Evolutionary conservation across 2,888 invertebrate species (phyloP), one percentile per base, ranked within the genome.

Genomic region (Campoplex nolae): DNA sequence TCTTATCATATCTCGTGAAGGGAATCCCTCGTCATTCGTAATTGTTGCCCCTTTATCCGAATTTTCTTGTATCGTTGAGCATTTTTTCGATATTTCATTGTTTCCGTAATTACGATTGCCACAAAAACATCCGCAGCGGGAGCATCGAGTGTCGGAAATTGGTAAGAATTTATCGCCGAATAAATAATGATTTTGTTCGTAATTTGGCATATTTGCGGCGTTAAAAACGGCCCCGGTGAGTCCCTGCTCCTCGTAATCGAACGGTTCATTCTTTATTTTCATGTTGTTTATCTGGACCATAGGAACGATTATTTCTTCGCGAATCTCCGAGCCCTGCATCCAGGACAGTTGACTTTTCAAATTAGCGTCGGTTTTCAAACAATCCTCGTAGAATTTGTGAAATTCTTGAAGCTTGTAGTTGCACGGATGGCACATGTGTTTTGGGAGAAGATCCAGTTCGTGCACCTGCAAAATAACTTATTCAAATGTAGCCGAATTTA

Each of bases 401-500:
- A 93, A 94, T 83, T 94, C 93, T 82, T 93, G 92, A 23, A 94
- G 88, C 81, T 94, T 94, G 87, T 92, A 93, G 84, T 93, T 93
- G 88, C 94, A 94, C 4, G 93, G 90, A 71, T 93, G 92, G 79
- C 94, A 94, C 91, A 94, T 93, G 85, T 94, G 92, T 82, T 94
- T 94, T 42, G 94, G 94, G 35, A 94, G 87, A 78, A 93, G 84
- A 86, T 94, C 94, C 93, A 93, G 91, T 89, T 94, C 92, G 84
- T 94, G 94, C 58, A 94, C 93, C 94, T 94, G 88, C 38, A 73
- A 70, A 6, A 62, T 62, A 3, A 62, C 62, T 62, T 28, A 13
- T 62, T 62, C 62, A 32, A 32, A 16, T 13, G 56, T 23, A 16
- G 32, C 32, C 32, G 16, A 62, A 62, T 62, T 32, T 32, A 11